Percentiles rank a stretch among this genome's conserved stretches.
Evolutionary conservation across 1,140 invertebrate genomes (phyloP).

Genomic region (Penaeus indicus): DNA sequence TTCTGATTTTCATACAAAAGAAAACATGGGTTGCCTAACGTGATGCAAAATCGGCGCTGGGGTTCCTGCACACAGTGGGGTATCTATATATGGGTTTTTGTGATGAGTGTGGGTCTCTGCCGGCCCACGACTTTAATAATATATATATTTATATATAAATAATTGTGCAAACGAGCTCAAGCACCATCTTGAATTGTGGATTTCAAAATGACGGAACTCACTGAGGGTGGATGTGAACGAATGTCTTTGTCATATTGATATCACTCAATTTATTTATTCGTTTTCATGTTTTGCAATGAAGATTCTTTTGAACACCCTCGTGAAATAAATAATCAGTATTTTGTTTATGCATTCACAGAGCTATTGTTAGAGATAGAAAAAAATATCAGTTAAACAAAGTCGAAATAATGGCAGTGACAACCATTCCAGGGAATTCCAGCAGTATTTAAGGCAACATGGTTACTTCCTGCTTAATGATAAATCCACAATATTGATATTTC

Average conservation of each 20-base stretch:
- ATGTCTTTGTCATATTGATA: no score
- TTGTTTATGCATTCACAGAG: not conserved
- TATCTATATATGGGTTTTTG: no score
- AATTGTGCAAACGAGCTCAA: conserved; percentile 25
- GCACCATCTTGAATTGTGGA: conserved; percentile 1
- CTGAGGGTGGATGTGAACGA: not conserved
- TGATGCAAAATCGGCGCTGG: no score
- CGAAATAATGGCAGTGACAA: conserved; percentile 44
- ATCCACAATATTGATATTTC: not conserved
- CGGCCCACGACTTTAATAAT: no score
- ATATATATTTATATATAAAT: not conserved
- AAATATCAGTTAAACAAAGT: not conserved
- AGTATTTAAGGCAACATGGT: conserved; percentile 24
- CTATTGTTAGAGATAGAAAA: no score
- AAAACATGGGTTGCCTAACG: no score
- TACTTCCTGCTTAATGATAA: not conserved
- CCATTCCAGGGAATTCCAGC: conserved; percentile 5
- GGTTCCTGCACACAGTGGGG: no score
- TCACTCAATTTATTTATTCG: not conserved
- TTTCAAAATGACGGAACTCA: conserved; percentile 23
- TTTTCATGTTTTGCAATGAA: not conserved
- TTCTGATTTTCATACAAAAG: no score
- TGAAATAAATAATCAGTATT: conserved; percentile 34
- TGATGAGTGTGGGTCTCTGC: no score
- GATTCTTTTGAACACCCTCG: not conserved